Base-by-base conservation (phyloP, 92 coral and sea anemone genomes). In the Isaurus tuberculatus region DNA sequence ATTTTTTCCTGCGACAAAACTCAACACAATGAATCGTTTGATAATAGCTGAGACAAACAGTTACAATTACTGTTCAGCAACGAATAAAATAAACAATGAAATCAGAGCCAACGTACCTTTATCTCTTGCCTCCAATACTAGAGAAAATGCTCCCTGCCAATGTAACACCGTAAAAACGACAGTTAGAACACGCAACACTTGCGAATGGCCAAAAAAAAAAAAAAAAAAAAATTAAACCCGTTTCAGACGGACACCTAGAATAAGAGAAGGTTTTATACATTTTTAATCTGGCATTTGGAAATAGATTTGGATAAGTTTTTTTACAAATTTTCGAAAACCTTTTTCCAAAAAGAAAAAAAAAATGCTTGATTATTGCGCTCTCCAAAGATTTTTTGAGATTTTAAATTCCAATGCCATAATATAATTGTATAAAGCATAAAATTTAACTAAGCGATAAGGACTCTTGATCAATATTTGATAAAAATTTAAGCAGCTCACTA, bases 121-220 rank as follows among this genome's bases (percentile, higher is more conserved):
- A 25, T 77, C 82, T 57, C 70, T 77, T 77, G 82, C 69, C 60
- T 77, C 22, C 44, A 77, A 26, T 53, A 77, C 70, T 25, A 77
- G 82, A 25, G 82, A 77, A 61, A 77, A 77, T n/a, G 70, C 43
- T 19, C 82, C 70, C 82, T 77, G 16, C 32, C 33, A 71, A 8
- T 16, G 8, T 3, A 17, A 36, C 28, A 77, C 14, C 11, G 32
- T 34, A n/a, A 77, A 58, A 25, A 25, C 2, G 60, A 32, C 46
- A 22, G 19, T 77, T 32, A 32, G 28, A 58, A 29, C 34, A 8
- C 16, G 69, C 19, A 63, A 63, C 16, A 10, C 16, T 19, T 26
- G 63, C 63, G 23, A 3, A n/a, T 8, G n/a, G 8, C 23, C 8
- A 7, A 6, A 19, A 14, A 2, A 40, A 40, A 40, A 40, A 7